Percentiles rank a stretch among this genome's conserved stretches.
Evolutionary conservation across 2,113 vertebrate species (phyloP).

Genomic region (Benitochromis conjunctus): DNA sequence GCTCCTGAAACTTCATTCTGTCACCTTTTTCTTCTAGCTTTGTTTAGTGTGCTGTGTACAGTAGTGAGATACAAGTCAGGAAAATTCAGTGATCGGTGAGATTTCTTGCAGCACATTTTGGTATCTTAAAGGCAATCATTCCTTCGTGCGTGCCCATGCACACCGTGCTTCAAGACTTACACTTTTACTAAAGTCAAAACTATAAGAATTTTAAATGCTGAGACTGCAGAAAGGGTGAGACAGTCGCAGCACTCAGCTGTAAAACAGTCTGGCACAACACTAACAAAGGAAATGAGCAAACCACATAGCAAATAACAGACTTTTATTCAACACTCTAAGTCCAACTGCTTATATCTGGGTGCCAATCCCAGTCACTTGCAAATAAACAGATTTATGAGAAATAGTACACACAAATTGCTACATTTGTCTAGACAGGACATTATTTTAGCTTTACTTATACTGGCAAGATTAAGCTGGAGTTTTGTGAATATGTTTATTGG

Average conservation of each 20-base stretch:
- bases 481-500: conserved; percentile 50
- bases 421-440: conserved; percentile 66
- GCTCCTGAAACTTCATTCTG: neutral
- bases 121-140: neutral
- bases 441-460: conserved; percentile 49
- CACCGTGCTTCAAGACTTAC: conserved; percentile 10
- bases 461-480: conserved; percentile 28
- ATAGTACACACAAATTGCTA: conserved; percentile 69
- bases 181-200: conserved; percentile 16
- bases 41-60: neutral
- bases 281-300: conserved; percentile 77
- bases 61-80: conserved; percentile 5
- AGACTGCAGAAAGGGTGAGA: conserved; percentile 50
- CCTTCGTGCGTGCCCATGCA: neutral
- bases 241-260: conserved; percentile 47
- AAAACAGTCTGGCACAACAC: conserved; percentile 59
- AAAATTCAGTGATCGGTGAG: neutral
- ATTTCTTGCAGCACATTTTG: conserved; percentile 6
- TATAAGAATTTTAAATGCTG: conserved; percentile 39
- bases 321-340: conserved; percentile 60
- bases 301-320: conserved; percentile 68
- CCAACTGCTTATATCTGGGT: conserved; percentile 46
- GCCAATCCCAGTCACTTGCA: conserved; percentile 55
- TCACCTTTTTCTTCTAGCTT: neutral
- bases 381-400: conserved; percentile 64